Base-by-base conservation (phyloP, 2,797 vertebrate species). In the Psittacula derbiana region DNA sequence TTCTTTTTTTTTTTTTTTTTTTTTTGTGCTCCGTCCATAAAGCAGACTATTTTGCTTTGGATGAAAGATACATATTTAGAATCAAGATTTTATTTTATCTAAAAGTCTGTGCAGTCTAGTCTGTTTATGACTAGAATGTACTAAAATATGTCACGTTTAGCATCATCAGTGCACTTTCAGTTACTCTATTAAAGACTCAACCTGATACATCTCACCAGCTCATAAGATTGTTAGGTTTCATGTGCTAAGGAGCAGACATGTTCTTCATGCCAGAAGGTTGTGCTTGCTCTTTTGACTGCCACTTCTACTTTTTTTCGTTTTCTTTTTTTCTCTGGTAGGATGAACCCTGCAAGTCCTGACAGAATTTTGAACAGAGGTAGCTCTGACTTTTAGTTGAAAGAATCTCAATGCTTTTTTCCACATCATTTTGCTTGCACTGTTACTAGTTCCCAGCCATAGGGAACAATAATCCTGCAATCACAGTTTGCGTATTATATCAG, bases 301-400 rank as follows among this genome's bases (percentile, higher is more conserved):
- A 44, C 40, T 14, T 71, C 49, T 69, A 0, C 10, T 0, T 33
- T 33, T 20, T 40, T 41, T 28, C 14, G 12, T 36, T 40, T 40
- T 50, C 43, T 46, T 36, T 40, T 11, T 31, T 20, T 36, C 24
- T 73, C 14, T 55, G 47, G 12, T n/a, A 36, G 66, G 25, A 21
- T 19, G 49, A 16, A 38, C 15, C 27, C 12, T 46, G 69, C 16
- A 50, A 40, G 28, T 30, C 25, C n/a, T n/a, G 38, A 24, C 11
- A 30, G n/a, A 24, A 10, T 66, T 88, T 80, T 61, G 72, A 69
- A 41, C 49, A 87, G 47, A 57, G 41, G 19, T 65, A 52, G 21
- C 36, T 80, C 49, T 90, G 20, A 41, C 52, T 91, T 92, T 88
- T 16, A 80, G 36, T n/a, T 70, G 44, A 52, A 55, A 40, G 72